Base-by-base conservation (phyloP, 2,888 invertebrate species). In the Margaritifera margaritifera region DNA sequence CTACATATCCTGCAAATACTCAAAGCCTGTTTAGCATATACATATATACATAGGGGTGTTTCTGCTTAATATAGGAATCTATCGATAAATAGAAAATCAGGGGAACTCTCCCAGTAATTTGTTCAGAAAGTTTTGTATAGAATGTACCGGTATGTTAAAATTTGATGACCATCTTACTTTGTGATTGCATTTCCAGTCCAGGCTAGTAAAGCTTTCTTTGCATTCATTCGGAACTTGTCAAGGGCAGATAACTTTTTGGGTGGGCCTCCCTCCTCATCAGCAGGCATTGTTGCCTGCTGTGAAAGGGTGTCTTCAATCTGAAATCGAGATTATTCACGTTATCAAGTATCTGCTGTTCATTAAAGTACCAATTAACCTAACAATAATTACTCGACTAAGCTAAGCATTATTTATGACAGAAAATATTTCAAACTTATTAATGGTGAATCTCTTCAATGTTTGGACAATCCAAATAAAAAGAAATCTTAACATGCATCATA, bases 151-250 rank as follows among this genome's bases (percentile, higher is more conserved):
- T 1, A 59, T 52, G 2, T 24, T 22, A n/a, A 20, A 50, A 42
- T 42, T 42, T 42, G 11, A 42, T 42, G 42, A 42, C 42, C n/a
- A 42, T 82, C 87, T 78, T 82, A 90, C 90, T 89, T 86, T 68
- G 88, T 95, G 85, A 98, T 91, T 54, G 96, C 95, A 88, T 95
- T 96, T 80, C 96, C 95, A 72, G 97, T 97, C 98, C 98, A 98
- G 85, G 95, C 94, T 73, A 98, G 91, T 74, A 98, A 91, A 31
- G 96, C 96, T 90, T 96, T 96, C 89, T 95, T 94, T 69, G 97
- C 97, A 62, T 97, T 96, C 88, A 94, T 94, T 89, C 95, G 74
- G 73, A 81, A 81, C 64, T 81, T 81, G 64, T 81, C 81, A 18
- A 81, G 72, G 60, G 81, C 81, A 58, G 81, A 77, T 66, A 81